A percentile compares a stretch with the other conserved stretches of the same genome.
Evolutionary conservation across 2,113 vertebrate genomes (phyloP).

Genomic region (Lanius collurio): DNA sequence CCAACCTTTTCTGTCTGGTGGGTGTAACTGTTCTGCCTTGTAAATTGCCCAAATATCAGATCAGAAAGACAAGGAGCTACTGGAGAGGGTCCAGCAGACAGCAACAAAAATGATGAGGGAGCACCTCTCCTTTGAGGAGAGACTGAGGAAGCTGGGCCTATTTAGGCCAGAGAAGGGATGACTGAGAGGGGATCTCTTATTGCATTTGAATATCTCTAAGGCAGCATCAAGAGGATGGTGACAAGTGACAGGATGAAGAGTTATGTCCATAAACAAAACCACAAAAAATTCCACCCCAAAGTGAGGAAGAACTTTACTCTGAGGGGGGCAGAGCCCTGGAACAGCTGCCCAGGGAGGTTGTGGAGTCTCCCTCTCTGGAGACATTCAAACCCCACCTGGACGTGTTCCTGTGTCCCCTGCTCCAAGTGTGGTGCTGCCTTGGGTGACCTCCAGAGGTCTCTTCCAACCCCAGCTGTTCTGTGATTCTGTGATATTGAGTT

Average conservation of each 20-base stretch:
- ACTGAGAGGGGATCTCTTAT: neutral
- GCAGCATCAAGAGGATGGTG: rapidly evolving
- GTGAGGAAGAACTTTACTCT: neutral
- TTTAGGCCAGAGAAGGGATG: neutral
- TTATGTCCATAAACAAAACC: neutral
- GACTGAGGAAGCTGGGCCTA: neutral
- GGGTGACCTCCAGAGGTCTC: neutral
- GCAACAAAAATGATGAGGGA: neutral
- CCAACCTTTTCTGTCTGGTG: neutral
- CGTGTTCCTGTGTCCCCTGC: neutral
- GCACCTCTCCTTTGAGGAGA: neutral
- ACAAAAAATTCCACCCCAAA: neutral
- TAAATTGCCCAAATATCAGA: neutral
- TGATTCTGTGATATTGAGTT: neutral
- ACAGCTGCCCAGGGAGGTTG: neutral
- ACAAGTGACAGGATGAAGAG: neutral
- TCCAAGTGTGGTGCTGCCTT: neutral
- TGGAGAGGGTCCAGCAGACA: neutral
- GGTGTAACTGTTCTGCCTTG: rapidly evolving
- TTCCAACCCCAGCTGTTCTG: rapidly evolving
- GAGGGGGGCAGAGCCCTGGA: neutral
- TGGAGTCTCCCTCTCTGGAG: neutral
- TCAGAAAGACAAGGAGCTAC: neutral
- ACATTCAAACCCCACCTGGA: neutral
- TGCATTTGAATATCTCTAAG: neutral